These are phyloP conservation scores for Conomelus anceps DNA, from an alignment of 2,888 invertebrate genomes.

Conservation along the genomic window DNA sequence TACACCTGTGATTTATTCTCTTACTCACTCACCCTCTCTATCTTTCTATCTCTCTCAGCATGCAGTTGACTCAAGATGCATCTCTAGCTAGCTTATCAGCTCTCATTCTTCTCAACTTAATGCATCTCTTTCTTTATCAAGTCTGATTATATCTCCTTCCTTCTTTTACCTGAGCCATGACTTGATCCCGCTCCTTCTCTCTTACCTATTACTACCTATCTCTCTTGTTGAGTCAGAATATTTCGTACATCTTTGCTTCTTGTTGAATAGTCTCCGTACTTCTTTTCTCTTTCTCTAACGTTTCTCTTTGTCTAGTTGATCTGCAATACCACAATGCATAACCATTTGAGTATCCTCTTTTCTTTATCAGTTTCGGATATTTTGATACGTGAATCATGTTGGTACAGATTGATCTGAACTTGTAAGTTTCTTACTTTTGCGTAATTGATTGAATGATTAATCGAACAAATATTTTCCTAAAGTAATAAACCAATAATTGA, in stretches of 20 bases:
- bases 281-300: neutral
- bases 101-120: too few relatives aligned
- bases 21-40: too few relatives aligned
- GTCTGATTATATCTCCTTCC: neutral
- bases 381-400: neutral
- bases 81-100: too few relatives aligned
- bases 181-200: neutral
- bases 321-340: neutral
- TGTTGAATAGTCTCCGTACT: neutral
- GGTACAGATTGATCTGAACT: neutral
- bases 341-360: neutral
- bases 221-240: neutral
- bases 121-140: too few relatives aligned
- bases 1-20: too few relatives aligned
- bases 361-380: neutral
- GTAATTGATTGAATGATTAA: neutral
- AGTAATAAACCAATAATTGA: too few relatives aligned
- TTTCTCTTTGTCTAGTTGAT: neutral
- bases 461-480: neutral
- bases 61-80: too few relatives aligned
- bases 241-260: neutral
- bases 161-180: neutral
- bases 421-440: neutral
- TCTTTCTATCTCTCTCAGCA: too few relatives aligned
- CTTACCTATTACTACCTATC: neutral